These are phyloP conservation scores for Mirza zaza DNA, from an alignment of 2,113 vertebrate genomes.

Conservation along the genomic window DNA sequence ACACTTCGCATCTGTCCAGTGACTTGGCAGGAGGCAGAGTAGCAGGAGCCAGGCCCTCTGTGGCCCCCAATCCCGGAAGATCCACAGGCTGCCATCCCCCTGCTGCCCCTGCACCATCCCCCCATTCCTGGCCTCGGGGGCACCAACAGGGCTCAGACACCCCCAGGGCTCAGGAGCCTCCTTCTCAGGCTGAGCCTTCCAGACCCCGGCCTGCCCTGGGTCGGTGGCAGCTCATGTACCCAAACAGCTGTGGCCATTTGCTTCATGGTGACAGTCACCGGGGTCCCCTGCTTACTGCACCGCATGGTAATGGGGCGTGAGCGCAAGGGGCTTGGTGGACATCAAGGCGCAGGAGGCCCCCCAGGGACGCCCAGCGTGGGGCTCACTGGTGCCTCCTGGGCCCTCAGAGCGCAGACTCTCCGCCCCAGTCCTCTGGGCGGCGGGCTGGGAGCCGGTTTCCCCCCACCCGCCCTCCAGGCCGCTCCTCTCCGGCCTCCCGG, in stretches of 20 bases:
- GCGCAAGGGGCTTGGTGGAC: background rate
- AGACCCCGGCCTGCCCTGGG: background rate
- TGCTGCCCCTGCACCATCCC: too few relatives aligned
- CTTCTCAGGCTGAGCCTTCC: background rate
- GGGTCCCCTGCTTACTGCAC: background rate
- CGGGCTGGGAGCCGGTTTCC: background rate
- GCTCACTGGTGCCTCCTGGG: background rate
- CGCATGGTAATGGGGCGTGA: too few relatives aligned
- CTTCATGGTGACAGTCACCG: background rate
- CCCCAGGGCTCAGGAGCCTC: background rate
- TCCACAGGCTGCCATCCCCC: background rate
- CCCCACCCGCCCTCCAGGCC: background rate
- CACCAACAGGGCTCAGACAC: background rate
- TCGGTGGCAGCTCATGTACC: background rate
- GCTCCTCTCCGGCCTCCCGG: background rate
- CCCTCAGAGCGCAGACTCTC: background rate
- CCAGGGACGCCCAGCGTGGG: background rate
- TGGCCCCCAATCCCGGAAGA: background rate
- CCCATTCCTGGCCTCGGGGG: background rate
- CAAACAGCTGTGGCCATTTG: background rate
- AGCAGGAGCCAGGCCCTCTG: background rate
- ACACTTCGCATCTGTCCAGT: rapidly evolving
- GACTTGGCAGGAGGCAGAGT: background rate
- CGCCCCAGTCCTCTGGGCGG: background rate
- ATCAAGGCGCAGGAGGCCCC: background rate